These are phyloP conservation scores for Vireo griseus DNA, from an alignment of 2,797 vertebrate genomes.

Conservation along the genomic window DNA sequence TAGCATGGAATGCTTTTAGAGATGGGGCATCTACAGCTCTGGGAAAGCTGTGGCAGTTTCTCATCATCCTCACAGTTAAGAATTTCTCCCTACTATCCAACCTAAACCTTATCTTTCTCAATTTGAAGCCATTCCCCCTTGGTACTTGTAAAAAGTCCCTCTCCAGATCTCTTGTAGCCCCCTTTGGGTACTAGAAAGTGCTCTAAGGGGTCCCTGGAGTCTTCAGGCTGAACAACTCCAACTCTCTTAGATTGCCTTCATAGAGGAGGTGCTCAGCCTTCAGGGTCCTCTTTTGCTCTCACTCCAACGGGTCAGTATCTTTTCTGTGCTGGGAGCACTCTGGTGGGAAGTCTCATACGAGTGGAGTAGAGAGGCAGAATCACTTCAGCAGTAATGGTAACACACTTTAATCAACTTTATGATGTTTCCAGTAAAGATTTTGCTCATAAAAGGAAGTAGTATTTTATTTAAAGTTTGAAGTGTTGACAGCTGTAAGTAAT, in stretches of 20 bases:
- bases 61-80: neutral
- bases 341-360: accelerated
- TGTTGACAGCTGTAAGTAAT: neutral
- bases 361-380: neutral
- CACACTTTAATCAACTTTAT: neutral
- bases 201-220: neutral
- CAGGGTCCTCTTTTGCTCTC: neutral
- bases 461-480: neutral
- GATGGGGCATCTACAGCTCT: neutral
- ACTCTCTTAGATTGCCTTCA: neutral
- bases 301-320: neutral
- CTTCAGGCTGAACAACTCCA: neutral
- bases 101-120: neutral
- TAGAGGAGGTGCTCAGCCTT: neutral
- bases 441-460: neutral
- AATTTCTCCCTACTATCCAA: neutral
- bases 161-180: neutral
- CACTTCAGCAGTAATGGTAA: neutral
- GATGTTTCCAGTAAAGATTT: neutral
- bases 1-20: neutral
- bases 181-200: neutral
- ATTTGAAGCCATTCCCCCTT: neutral
- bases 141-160: neutral
- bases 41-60: neutral
- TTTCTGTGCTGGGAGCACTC: neutral